Evolutionary conservation across 2,113 vertebrate species (phyloP).

Genomic region (Peromyscus maniculatus): DNA sequence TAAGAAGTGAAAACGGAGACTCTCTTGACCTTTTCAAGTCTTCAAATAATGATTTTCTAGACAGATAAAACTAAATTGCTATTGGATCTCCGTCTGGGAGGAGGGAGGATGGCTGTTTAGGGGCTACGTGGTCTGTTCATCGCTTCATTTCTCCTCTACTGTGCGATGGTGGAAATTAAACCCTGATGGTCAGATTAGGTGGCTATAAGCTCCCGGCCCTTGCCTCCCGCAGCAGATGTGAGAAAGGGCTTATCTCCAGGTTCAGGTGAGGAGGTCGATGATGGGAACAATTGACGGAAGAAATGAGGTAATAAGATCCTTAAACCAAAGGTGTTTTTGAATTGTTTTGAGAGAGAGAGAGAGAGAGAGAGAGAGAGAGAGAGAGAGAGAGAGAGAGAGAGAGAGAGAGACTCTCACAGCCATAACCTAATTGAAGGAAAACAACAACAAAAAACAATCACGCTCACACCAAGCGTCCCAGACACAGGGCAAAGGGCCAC

Average conservation of each 20-base stretch:
- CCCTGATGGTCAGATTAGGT: conserved; percentile 60
- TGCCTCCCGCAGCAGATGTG: conserved; percentile 38
- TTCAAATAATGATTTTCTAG: conserved; percentile 75
- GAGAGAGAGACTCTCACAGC: neutral
- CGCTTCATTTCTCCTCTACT: conserved; percentile 65
- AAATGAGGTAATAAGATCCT: conserved; percentile 66
- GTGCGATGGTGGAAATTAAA: conserved; percentile 67
- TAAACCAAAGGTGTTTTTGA: conserved; percentile 54
- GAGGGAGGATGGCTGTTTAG: conserved; percentile 57
- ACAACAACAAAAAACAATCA: neutral
- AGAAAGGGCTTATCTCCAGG: conserved; percentile 53
- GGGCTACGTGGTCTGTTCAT: neutral
- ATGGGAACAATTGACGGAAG: conserved; percentile 69
- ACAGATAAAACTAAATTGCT: conserved; percentile 74
- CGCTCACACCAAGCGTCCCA: neutral
- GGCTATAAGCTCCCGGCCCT: conserved; percentile 55
- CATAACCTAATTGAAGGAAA: neutral
- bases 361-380: neutral
- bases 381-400: neutral
- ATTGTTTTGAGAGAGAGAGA: neutral
- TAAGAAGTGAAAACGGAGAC: conserved; percentile 62
- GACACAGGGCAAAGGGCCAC: neutral
- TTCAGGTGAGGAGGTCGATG: conserved; percentile 69
- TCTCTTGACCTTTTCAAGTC: conserved; percentile 80
- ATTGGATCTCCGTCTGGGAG: conserved; percentile 65